Conservation (phyloP, 2,113 vertebrate species). For the Phrynosoma blainvillii region DNA sequence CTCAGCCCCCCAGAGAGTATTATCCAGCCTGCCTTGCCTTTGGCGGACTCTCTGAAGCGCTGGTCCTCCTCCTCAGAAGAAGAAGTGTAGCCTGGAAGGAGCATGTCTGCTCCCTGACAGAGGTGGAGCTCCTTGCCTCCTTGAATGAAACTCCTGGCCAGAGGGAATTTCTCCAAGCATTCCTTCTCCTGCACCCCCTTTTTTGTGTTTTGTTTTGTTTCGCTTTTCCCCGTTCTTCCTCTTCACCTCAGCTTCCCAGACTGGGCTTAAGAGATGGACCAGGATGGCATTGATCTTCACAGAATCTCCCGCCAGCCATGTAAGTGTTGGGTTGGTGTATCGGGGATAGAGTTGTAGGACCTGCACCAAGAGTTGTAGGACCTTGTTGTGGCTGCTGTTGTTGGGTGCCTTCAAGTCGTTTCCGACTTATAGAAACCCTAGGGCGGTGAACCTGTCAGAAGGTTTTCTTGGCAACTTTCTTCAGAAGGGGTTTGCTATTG, state of each 20-base stretch:
- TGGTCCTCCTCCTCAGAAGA: too few species aligned
- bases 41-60: too few species aligned
- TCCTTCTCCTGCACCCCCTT: not conserved
- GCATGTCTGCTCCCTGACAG: not conserved
- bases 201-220: too few species aligned
- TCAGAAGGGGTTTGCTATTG: too few species aligned
- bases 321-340: slow-evolving; percentile 62
- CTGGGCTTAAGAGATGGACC: slow-evolving; percentile 63
- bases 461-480: too few species aligned
- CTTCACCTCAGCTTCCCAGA: slow-evolving; percentile 24
- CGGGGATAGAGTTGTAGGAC: not conserved
- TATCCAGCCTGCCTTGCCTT: not conserved
- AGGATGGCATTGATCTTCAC: slow-evolving; percentile 72
- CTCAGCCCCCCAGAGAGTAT: rapidly evolving
- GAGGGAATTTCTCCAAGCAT: not conserved
- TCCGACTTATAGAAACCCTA: too few species aligned
- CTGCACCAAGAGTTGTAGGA: too few species aligned
- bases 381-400: too few species aligned
- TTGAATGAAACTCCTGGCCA: slow-evolving; percentile 24
- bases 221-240: too few species aligned
- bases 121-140: not conserved
- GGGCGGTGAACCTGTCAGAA: too few species aligned
- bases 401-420: too few species aligned
- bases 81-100: not conserved
- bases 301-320: slow-evolving; percentile 65